Percentiles rank a stretch among this genome's conserved stretches.
Conservation (phyloP, 2,888 invertebrate species). For the Vandiemenella viatica region DNA sequence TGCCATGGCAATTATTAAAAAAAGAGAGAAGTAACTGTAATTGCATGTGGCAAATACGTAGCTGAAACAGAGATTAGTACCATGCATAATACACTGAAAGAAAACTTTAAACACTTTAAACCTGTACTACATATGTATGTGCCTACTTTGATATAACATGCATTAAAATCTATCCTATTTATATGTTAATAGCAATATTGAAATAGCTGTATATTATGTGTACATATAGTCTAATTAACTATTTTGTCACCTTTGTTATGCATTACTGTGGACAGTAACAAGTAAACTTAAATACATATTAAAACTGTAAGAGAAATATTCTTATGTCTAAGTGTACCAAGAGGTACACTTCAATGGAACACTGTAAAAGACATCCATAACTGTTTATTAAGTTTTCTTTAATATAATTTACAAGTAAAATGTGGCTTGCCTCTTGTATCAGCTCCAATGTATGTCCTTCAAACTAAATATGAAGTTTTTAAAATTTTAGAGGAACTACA, state of each 20-base stretch:
- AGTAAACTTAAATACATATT: slow-evolving; percentile 10
- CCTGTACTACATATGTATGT: slow-evolving; percentile 9
- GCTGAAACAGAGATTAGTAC: too few species aligned
- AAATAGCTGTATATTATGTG: slow-evolving; percentile 6
- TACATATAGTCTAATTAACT: slow-evolving; percentile 7
- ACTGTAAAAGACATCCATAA: slow-evolving; percentile 10
- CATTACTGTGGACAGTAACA: slow-evolving; percentile 4
- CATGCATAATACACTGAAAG: too few species aligned
- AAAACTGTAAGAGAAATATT: slow-evolving; percentile 8
- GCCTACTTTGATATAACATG: slow-evolving; percentile 9
- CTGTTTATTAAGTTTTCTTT: slow-evolving; percentile 4
- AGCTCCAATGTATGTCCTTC: neutral
- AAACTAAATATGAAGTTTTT: neutral
- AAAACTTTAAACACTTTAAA: slow-evolving; percentile 4
- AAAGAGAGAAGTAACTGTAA: too few species aligned
- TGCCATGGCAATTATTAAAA: too few species aligned
- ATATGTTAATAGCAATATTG: slow-evolving; percentile 10
- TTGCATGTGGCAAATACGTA: too few species aligned
- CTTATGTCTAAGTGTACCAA: slow-evolving; percentile 4
- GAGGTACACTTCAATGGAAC: slow-evolving; percentile 6
- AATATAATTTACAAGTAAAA: slow-evolving; percentile 3
- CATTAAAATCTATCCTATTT: slow-evolving; percentile 10
- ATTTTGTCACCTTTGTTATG: slow-evolving; percentile 2
- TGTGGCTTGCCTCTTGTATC: neutral
- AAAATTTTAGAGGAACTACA: neutral